Conservation (phyloP, 1,140 invertebrate species). For the Cydia strobilella region DNA sequence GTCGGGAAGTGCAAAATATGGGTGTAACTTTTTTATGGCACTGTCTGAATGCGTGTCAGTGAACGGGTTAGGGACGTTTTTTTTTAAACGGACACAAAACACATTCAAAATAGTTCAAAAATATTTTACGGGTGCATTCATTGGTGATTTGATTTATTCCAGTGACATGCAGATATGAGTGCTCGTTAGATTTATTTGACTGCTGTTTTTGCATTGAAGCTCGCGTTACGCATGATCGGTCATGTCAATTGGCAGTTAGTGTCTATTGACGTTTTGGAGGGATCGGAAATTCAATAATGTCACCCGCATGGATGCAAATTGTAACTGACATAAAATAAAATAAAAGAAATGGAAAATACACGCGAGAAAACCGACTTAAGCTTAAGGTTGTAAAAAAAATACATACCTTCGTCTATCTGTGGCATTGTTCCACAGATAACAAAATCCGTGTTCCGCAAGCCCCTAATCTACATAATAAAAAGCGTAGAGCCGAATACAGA, state of each 20-base stretch:
- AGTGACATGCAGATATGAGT: slow-evolving; percentile 77
- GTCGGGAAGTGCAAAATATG: slow-evolving; percentile 79
- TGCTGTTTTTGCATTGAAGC: slow-evolving; percentile 73
- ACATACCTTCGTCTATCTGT: slow-evolving; percentile 2
- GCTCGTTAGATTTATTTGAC: slow-evolving; percentile 78
- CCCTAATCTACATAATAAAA: slow-evolving; percentile 77
- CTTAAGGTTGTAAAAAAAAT: neutral
- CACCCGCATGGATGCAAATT: slow-evolving; percentile 42
- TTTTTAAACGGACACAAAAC: slow-evolving; percentile 50
- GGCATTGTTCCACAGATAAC: slow-evolving; percentile 13
- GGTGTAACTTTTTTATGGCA: slow-evolving; percentile 76
- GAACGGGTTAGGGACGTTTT: slow-evolving; percentile 74
- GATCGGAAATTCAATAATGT: slow-evolving; percentile 45
- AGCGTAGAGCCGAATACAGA: slow-evolving; percentile 66
- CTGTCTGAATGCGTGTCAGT: slow-evolving; percentile 70
- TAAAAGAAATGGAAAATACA: slow-evolving; percentile 39
- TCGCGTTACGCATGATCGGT: slow-evolving; percentile 73
- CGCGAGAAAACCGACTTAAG: slow-evolving; percentile 34
- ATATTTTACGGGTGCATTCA: slow-evolving; percentile 78
- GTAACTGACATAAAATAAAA: slow-evolving; percentile 13
- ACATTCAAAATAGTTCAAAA: slow-evolving; percentile 78
- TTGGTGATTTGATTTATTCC: slow-evolving; percentile 79
- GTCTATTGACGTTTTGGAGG: slow-evolving; percentile 56
- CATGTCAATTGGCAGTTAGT: slow-evolving; percentile 76
- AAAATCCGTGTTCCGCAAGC: slow-evolving; percentile 40